Base-by-base conservation (phyloP, 2,113 vertebrate species). In the Pluvialis apricaria region DNA sequence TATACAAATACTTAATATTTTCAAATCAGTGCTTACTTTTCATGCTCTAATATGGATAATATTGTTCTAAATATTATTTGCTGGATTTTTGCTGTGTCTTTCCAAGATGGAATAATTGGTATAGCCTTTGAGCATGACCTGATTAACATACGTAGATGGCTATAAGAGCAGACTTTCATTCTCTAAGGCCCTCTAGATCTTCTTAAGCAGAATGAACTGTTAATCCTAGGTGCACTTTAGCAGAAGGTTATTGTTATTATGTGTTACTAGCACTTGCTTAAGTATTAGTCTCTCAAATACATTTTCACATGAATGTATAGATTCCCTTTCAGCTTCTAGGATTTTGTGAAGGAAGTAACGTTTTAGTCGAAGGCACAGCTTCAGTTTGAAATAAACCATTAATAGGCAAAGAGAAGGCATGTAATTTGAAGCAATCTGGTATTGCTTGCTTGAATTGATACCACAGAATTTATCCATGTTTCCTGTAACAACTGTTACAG, bases 201-300 rank as follows among this genome's bases (percentile, higher is more conserved):
- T 82, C 91, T 96, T 96, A 91, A 94, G 64, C 57, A 64, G 86
- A 90, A 83, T 78, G 64, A 95, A 68, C 88, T 49, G 55, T 81
- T 96, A 93, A 96, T 92, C 88, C 90, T 93, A 66, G 60, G 71
- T 95, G 82, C 76, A 51, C 45, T 93, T 93, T 34, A 93, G 85
- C 79, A 95, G 87, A 80, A 82, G 60, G 90, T 88, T 87, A 64
- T 79, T 94, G 70, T 91, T 94, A 42, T 51, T 94, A 54, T 57
- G 57, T 83, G 58, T 80, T 91, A 62, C 36, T 90, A 91, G 72
- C 44, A 36, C 57, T 89, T 87, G 44, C 38, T 76, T 49, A 85
- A 85, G 34, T 76, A 25, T 54, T 93, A 64, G 44, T 65, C 49
- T 94, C 65, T 69, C 26, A 82, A 92, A 79, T 72, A 69, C 11